Conservation (phyloP, 2,113 vertebrate species). For the Rattus norvegicus region DNA sequence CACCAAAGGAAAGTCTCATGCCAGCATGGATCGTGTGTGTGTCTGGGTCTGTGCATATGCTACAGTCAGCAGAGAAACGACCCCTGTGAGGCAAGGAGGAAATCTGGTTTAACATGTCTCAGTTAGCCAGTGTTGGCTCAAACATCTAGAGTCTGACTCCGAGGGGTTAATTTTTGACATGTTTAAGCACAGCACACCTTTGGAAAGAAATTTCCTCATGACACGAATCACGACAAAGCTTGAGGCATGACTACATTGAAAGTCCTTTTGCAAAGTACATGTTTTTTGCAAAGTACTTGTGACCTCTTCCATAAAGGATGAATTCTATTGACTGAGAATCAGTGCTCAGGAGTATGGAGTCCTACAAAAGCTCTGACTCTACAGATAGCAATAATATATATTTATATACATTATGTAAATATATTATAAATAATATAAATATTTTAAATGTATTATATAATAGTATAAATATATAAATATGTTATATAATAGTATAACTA, state of each 20-base stretch:
- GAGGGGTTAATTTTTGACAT: neutral
- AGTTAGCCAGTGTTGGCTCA: neutral
- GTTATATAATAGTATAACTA: too few relatives aligned
- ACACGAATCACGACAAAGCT: neutral
- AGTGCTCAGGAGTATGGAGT: neutral
- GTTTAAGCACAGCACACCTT: neutral
- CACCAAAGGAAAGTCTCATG: neutral
- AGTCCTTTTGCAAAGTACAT: neutral
- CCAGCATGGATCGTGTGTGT: neutral
- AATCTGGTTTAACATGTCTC: neutral
- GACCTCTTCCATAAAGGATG: neutral
- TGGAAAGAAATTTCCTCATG: neutral
- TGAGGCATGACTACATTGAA: neutral
- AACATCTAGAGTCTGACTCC: neutral
- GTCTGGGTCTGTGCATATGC: neutral
- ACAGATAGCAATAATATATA: neutral
- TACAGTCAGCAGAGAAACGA: neutral
- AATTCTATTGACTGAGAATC: neutral
- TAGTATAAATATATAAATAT: too few relatives aligned
- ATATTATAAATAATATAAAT: too few relatives aligned
- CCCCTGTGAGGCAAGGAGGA: neutral
- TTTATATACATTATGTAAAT: too few relatives aligned
- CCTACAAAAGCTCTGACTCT: neutral
- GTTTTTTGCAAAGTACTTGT: neutral
- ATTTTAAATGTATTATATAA: too few relatives aligned